Percentiles rank a stretch among this genome's conserved stretches.
These are phyloP conservation scores for Lacanobia oleracea DNA, from an alignment of 2,888 invertebrate species.

Conservation along the genomic window DNA sequence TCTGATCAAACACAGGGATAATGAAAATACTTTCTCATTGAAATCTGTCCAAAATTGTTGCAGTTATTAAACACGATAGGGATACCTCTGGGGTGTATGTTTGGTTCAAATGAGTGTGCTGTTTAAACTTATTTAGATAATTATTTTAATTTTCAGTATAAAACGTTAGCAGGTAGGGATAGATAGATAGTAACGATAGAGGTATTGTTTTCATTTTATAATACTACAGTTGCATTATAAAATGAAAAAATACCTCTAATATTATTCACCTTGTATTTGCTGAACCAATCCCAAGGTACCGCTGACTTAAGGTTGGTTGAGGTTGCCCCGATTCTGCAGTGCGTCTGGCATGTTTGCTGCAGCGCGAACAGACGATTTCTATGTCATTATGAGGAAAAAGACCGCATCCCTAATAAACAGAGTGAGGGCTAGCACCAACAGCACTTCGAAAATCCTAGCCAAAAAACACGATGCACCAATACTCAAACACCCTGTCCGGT, in stretches of 20 bases:
- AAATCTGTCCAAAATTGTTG: conserved; percentile 11
- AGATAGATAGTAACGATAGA: too few relatives aligned
- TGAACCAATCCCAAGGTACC: conserved; percentile 23
- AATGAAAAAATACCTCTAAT: neutral
- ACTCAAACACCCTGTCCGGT: too few relatives aligned
- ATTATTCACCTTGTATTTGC: conserved; percentile 22
- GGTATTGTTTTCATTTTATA: too few relatives aligned
- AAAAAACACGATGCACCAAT: too few relatives aligned
- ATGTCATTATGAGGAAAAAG: too few relatives aligned
- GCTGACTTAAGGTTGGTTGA: too few relatives aligned
- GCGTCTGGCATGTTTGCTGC: too few relatives aligned
- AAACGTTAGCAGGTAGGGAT: neutral
- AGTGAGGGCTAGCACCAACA: too few relatives aligned
- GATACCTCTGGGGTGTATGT: conserved; percentile 14
- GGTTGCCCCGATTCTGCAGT: too few relatives aligned
- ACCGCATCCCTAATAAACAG: too few relatives aligned
- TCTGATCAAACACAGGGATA: conserved; percentile 40
- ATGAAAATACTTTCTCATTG: conserved; percentile 56
- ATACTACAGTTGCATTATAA: neutral
- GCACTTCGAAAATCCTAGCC: too few relatives aligned
- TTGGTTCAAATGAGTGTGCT: neutral
- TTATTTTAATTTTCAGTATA: neutral
- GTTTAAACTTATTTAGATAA: neutral
- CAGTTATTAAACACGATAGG: conserved; percentile 14
- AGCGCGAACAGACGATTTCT: too few relatives aligned